Base-by-base conservation (phyloP, 2,113 vertebrate species). In the Eretmochelys imbricata region DNA sequence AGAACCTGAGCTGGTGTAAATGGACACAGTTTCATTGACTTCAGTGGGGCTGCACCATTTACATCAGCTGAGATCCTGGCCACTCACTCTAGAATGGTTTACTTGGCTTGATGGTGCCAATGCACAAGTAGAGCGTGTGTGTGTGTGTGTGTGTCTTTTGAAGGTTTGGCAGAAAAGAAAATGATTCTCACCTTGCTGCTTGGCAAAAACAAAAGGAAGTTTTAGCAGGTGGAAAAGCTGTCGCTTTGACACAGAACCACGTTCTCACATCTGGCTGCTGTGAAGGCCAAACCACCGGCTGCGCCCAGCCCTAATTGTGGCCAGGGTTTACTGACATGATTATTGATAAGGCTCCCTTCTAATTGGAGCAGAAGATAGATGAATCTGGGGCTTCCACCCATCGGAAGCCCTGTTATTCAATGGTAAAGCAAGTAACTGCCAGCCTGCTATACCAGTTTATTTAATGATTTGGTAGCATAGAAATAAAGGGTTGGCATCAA, bases 201-300 rank as follows among this genome's bases (percentile, higher is more conserved):
- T 82, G 85, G 22, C 91, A 83, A 89, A 91, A 95, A 82, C 84
- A 93, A 92, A 89, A 95, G 93, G 93, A 95, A 89, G 85, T 78
- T 89, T 85, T 84, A 95, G 87, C 96, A 96, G 94, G 87, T 97
- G 84, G 87, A 49, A 54, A 95, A 87, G 84, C 78, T 87, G 87
- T 51, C 91, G 79, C 79, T 35, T 94, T 54, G 65, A 94, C 85
- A 80, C 92, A 92, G 90, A 95, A 92, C 79, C 4, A 0, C 46
- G 31, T 92, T 94, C 90, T 96, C 1, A 2, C 69, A 1, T 93
- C 57, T 8, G 4, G 17, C 81, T 95, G 81, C 85, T 84, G 54
- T 11, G 1, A 90, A 35, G 59, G 82, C 51, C 84, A 89, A 96
- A 88, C 96, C 90, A 85, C 69, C 3, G 55, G 2, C 88, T 82